Evolutionary conservation across 2,888 invertebrate genomes (phyloP).

Genomic region (Ennomos erosarius): DNA sequence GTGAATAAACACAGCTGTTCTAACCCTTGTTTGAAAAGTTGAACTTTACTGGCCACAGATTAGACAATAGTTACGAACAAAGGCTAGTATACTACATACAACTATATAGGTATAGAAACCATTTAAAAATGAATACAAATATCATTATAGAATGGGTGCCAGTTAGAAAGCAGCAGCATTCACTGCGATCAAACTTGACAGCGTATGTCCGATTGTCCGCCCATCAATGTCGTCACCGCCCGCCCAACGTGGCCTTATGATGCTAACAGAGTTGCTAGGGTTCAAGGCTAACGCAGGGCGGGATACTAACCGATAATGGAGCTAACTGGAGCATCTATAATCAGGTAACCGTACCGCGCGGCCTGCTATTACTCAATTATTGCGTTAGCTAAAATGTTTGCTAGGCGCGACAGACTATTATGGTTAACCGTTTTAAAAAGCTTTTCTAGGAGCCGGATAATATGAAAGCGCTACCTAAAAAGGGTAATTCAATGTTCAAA

Average conservation of each 20-base stretch:
- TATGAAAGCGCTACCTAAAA: background rate
- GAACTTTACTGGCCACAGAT: background rate
- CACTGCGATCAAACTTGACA: no score
- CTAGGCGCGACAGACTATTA: background rate
- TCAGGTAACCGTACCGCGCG: conserved; percentile 20
- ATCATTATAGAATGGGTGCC: no score
- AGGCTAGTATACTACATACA: no score
- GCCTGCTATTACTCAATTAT: conserved; percentile 7
- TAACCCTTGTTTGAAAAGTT: conserved; percentile 9
- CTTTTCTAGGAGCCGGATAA: background rate
- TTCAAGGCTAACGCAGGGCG: conserved; percentile 14
- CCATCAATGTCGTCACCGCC: conserved; percentile 5
- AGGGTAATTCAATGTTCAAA: background rate
- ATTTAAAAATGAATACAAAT: no score
- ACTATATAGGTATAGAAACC: background rate
- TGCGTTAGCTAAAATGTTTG: conserved; percentile 23
- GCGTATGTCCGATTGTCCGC: no score
- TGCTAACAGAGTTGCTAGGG: background rate
- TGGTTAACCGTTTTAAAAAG: background rate
- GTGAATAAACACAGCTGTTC: conserved; percentile 13
- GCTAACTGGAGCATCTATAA: conserved; percentile 14
- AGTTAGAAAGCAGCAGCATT: no score
- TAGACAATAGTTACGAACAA: no score
- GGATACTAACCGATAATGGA: conserved; percentile 11
- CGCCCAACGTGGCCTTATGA: conserved; percentile 3